Base-by-base conservation (phyloP, 2,797 vertebrate genomes). In the Cottoperca gobio region DNA sequence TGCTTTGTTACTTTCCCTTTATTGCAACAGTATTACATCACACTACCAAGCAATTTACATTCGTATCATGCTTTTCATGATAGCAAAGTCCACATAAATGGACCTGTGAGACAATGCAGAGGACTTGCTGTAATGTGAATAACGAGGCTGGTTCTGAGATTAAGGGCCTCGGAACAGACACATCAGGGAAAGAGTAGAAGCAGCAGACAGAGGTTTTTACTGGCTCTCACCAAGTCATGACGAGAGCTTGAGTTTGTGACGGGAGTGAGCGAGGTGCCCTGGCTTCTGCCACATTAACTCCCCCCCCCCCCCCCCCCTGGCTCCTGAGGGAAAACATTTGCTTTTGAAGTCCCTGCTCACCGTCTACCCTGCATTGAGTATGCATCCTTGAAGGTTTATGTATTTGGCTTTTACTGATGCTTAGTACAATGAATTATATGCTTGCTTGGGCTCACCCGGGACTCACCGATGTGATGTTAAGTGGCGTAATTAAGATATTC, bases 401-500 rank as follows among this genome's bases (percentile, higher is more conserved):
- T 77, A 74, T 88, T 89, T 83, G 86, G 79, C 84, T 90, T 89
- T 84, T 84, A 76, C 78, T 49, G 68, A 86, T 23, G 86, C 88
- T 88, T 65, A 79, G 84, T 74, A 84, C 91, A 87, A 90, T 92
- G 89, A 94, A 90, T 94, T 87, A 92, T 90, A 70, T 81, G 85
- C 83, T 84, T 79, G 83, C 83, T 76, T 39, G 78, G 78, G 84
- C 91, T 92, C 90, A 64, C 86, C 76, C 75, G 89, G 91, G 90
- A 91, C 82, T 65, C 60, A 26, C 73, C 87, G 33, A 87, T 77
- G 88, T 88, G 83, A 91, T 90, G 87, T 91, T 93, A 93, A 94
- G 87, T 92, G 90, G 82, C 86, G 68, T 91, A 94, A 95, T 95
- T 92, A 94, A 89, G 89, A 91, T 87, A 91, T 91, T 91, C 85